A percentile compares a stretch with the other conserved stretches of the same genome.
These are phyloP conservation scores for Brachionus plicatilis DNA, from an alignment of 1,140 invertebrate species.

Conservation along the genomic window DNA sequence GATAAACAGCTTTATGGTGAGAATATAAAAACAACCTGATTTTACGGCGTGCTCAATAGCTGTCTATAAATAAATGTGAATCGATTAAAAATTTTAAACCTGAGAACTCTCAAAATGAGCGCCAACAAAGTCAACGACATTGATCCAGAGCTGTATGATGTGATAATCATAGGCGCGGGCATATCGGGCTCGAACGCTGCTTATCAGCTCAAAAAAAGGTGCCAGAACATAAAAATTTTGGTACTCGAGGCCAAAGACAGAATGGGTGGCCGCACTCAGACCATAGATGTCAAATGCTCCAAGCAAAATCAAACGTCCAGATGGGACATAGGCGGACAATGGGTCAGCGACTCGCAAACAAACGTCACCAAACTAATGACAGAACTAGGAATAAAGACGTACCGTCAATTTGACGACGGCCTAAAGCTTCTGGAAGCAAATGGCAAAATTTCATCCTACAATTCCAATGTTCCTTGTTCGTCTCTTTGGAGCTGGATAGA, in stretches of 20 bases:
- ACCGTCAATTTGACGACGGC: conserved; percentile 50
- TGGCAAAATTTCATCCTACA: conserved; percentile 47
- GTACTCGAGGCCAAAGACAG: conserved; percentile 53
- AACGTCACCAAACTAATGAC: conserved; percentile 50
- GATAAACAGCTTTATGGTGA: background rate
- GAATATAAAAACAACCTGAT: background rate
- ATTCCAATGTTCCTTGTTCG: conserved; percentile 50
- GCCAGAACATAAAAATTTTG: conserved; percentile 45
- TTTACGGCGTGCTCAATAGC: background rate
- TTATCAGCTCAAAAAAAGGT: conserved; percentile 46
- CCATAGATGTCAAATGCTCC: conserved; percentile 45
- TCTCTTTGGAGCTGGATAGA: conserved; percentile 43
- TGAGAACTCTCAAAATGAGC: background rate
- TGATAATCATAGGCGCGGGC: conserved; percentile 51
- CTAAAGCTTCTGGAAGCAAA: conserved; percentile 51
- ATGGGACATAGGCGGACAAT: conserved; percentile 53
- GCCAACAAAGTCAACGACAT: background rate
- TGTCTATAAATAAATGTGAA: background rate
- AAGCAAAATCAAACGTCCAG: conserved; percentile 43
- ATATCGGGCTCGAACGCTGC: conserved; percentile 52
- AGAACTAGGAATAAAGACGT: conserved; percentile 49
- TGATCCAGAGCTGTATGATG: conserved; percentile 44
- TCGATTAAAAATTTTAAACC: background rate
- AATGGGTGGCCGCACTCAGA: conserved; percentile 51
- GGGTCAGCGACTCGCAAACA: conserved; percentile 51